A percentile compares a stretch with the other conserved stretches of the same genome.
phyloP scores from a whole-genome alignment of 2,113 vertebrate species.

The Synchiropus splendidus region DNA sequence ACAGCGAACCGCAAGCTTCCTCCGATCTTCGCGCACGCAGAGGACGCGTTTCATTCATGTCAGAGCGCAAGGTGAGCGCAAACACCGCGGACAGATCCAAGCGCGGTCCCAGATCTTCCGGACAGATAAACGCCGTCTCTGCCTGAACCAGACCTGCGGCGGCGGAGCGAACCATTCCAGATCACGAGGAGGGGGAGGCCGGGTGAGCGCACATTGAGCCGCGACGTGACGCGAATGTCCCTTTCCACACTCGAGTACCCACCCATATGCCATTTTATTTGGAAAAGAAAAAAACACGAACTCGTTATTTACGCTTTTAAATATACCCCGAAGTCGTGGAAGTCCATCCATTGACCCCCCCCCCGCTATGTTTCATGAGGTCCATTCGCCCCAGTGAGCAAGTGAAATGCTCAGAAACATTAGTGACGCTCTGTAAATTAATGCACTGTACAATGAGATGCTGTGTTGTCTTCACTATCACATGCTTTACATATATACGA shows the following conservation, averaged over 20 bases:
- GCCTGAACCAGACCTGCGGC: conserved; percentile 47
- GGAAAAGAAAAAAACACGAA: neutral
- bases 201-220: too few species aligned
- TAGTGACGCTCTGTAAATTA: conserved; percentile 33
- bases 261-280: neutral
- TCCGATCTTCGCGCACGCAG: neutral
- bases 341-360: conserved; percentile 7
- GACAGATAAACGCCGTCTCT: conserved; percentile 37
- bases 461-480: neutral
- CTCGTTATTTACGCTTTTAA: neutral
- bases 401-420: conserved; percentile 45
- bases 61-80: conserved; percentile 3
- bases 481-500: neutral
- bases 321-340: too few species aligned
- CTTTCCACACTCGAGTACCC: neutral
- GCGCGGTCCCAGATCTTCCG: conserved; percentile 18
- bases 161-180: conserved; percentile 51
- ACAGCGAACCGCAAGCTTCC: conserved; percentile 5
- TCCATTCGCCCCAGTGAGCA: conserved; percentile 43
- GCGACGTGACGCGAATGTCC: too few species aligned
- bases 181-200: conserved; percentile 11
- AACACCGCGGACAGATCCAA: neutral
- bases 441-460: neutral
- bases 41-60: conserved; percentile 16
- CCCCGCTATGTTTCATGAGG: conserved; percentile 21